These are phyloP conservation scores for Eugnorisma glareosa DNA, from an alignment of 2,888 invertebrate species.

Conservation along the genomic window DNA sequence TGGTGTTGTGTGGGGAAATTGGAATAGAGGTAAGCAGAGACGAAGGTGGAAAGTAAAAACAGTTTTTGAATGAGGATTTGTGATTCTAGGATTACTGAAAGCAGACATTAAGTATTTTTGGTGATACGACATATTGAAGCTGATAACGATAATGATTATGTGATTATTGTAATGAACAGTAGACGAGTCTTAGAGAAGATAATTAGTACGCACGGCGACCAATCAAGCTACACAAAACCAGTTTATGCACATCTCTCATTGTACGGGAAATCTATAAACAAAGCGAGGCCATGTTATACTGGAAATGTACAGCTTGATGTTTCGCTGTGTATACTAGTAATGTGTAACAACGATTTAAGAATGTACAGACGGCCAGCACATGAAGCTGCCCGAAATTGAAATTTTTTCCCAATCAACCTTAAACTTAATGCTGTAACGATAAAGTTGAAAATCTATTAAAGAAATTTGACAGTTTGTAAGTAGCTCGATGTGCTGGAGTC, in stretches of 20 bases:
- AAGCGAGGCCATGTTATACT: no score
- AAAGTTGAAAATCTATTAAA: no score
- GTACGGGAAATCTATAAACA: no score
- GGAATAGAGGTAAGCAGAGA: not conserved
- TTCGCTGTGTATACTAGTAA: not conserved
- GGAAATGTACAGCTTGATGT: no score
- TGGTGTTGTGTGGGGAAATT: not conserved
- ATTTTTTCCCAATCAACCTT: no score
- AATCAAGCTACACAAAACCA: no score
- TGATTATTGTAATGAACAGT: not conserved
- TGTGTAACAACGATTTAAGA: not conserved
- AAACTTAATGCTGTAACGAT: no score
- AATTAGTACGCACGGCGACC: not conserved
- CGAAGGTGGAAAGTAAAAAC: not conserved
- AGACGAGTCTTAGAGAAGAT: not conserved
- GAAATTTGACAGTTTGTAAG: no score
- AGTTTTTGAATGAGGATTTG: not conserved
- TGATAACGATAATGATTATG: not conserved
- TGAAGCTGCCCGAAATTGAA: no score
- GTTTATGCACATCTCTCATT: no score
- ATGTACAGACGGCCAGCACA: no score
- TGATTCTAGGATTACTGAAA: not conserved
- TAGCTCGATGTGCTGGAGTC: no score
- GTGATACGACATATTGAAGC: not conserved
- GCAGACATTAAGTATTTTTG: not conserved